Percentiles rank a stretch among this genome's conserved stretches.
These are phyloP conservation scores for Cerceris rybyensis DNA, from an alignment of 2,888 invertebrate species.

Conservation along the genomic window DNA sequence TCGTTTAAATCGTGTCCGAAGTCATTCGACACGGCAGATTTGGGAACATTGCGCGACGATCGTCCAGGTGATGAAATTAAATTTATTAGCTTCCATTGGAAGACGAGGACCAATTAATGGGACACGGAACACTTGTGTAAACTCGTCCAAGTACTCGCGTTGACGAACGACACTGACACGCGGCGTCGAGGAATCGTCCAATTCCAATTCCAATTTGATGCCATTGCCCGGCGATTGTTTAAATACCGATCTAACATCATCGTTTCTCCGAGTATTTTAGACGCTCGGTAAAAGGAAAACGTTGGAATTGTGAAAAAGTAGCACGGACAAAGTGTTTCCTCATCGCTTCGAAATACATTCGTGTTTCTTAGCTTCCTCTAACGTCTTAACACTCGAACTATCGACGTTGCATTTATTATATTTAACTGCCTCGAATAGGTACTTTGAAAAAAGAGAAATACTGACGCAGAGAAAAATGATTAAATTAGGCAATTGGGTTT, in stretches of 20 bases:
- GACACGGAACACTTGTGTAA: slow-evolving; percentile 74
- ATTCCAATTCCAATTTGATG: slow-evolving; percentile 38
- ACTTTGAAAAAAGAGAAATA: neutral
- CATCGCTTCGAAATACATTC: neutral
- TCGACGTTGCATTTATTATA: no score
- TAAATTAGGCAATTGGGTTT: no score
- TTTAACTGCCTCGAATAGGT: neutral
- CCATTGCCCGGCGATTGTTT: slow-evolving; percentile 32
- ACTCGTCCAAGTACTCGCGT: slow-evolving; percentile 40
- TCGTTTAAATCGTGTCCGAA: neutral
- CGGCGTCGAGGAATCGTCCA: slow-evolving; percentile 29
- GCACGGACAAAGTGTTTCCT: neutral
- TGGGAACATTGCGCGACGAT: slow-evolving; percentile 34
- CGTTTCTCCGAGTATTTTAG: slow-evolving; percentile 28
- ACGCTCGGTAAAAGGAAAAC: neutral
- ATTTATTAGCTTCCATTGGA: slow-evolving; percentile 68
- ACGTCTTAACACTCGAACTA: no score
- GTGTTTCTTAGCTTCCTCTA: neutral
- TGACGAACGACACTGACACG: slow-evolving; percentile 42
- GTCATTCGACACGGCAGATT: neutral
- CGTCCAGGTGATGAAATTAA: slow-evolving; percentile 51
- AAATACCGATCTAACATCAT: slow-evolving; percentile 27
- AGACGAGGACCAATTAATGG: slow-evolving; percentile 69
- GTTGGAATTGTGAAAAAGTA: neutral
- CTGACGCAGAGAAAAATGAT: neutral